Percentiles rank a stretch among this genome's conserved stretches.
Evolutionary conservation across 2,113 vertebrate genomes (phyloP).

Genomic region (Zapus hudsonius): DNA sequence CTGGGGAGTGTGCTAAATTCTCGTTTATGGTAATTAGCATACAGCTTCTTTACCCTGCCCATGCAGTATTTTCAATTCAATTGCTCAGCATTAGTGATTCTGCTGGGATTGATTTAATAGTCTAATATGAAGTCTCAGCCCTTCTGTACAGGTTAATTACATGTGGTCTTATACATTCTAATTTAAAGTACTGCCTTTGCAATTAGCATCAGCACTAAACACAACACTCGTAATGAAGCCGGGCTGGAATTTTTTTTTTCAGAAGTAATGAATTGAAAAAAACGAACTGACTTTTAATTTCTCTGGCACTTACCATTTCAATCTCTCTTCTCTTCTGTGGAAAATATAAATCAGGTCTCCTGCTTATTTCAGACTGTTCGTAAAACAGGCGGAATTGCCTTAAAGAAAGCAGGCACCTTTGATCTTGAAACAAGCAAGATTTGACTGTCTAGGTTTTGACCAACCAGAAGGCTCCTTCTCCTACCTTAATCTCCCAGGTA

Average conservation of each 20-base stretch:
- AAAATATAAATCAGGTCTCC: slow-evolving; percentile 71
- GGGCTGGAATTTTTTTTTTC: slow-evolving; percentile 70
- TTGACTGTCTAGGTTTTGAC: background rate
- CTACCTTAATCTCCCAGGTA: background rate
- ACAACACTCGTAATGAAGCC: slow-evolving; percentile 68
- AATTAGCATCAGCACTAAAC: slow-evolving; percentile 80
- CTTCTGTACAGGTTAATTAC: slow-evolving; percentile 82
- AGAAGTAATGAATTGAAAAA: slow-evolving; percentile 81
- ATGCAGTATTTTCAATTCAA: slow-evolving; percentile 78
- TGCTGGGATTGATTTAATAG: slow-evolving; percentile 79
- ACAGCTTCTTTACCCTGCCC: slow-evolving; percentile 63
- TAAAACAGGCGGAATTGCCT: slow-evolving; percentile 51
- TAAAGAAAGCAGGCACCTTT: slow-evolving; percentile 38
- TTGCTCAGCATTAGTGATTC: slow-evolving; percentile 78
- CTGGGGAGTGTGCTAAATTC: slow-evolving; percentile 52
- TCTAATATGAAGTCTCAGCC: slow-evolving; percentile 80
- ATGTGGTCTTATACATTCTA: slow-evolving; percentile 82
- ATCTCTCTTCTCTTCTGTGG: slow-evolving; percentile 43
- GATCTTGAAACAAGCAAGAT: slow-evolving; percentile 31
- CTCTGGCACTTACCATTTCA: slow-evolving; percentile 69
- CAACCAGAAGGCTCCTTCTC: background rate
- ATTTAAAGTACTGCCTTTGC: slow-evolving; percentile 82
- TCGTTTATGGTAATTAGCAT: slow-evolving; percentile 64
- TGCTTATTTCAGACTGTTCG: slow-evolving; percentile 31
- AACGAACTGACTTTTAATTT: slow-evolving; percentile 77